Evolutionary conservation across 2,797 vertebrate species (phyloP).

Genomic region (Hydrophis major): DNA sequence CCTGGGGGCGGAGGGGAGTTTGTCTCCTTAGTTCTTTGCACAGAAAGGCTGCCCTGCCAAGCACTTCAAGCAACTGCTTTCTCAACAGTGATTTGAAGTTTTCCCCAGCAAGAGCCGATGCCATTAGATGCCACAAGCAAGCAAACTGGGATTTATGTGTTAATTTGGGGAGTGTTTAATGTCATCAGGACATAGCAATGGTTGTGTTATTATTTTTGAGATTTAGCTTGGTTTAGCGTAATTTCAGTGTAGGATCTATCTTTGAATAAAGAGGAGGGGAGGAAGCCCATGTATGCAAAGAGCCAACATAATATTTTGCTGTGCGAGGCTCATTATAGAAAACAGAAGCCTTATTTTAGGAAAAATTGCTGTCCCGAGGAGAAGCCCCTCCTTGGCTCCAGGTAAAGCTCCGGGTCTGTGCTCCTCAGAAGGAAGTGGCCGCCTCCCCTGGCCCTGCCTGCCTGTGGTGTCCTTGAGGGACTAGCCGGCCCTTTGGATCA

Average conservation of each 20-base stretch:
- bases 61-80: neutral
- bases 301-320: neutral
- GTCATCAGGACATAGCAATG: neutral
- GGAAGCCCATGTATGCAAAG: neutral
- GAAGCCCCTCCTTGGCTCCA: neutral
- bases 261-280: neutral
- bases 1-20: neutral
- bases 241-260: neutral
- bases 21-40: neutral
- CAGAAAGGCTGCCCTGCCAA: neutral
- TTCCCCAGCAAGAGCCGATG: neutral
- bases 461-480: neutral
- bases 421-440: neutral
- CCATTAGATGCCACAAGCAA: neutral
- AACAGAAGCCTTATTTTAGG: neutral
- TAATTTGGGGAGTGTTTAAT: neutral
- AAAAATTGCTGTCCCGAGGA: neutral
- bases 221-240: neutral
- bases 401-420: neutral
- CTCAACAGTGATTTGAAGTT: neutral
- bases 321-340: neutral
- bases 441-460: neutral
- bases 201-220: neutral
- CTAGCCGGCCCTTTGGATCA: neutral
- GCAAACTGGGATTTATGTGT: neutral